Percentiles rank a stretch among this genome's conserved stretches.
These are phyloP conservation scores for Eretmochelys imbricata DNA, from an alignment of 2,113 vertebrate species.

Conservation along the genomic window DNA sequence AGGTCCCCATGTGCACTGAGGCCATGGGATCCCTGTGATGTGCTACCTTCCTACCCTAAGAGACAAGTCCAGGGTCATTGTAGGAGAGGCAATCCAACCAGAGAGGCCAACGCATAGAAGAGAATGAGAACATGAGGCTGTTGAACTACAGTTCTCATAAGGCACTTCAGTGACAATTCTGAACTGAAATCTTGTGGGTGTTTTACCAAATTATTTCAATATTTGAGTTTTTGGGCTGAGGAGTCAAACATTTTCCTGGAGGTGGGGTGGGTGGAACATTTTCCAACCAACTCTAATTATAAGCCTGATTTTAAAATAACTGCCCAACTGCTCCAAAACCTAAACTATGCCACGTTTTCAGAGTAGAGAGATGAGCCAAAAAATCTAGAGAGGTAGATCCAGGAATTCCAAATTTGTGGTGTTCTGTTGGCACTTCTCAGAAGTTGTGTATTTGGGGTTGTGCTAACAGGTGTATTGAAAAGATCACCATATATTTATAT, in stretches of 20 bases:
- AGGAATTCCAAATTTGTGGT: not conserved
- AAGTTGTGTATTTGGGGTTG: not conserved
- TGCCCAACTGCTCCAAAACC: not conserved
- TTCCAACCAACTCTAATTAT: not conserved
- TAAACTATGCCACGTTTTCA: not conserved
- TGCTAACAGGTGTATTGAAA: not conserved
- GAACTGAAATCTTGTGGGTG: not conserved
- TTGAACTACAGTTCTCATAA: not conserved
- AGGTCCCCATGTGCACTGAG: not conserved
- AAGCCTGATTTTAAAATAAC: not conserved
- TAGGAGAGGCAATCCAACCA: not conserved
- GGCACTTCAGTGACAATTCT: not conserved
- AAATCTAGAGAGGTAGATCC: no score
- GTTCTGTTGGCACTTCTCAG: not conserved
- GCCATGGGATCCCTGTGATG: not conserved
- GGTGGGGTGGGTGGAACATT: not conserved
- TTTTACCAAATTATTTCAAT: not conserved
- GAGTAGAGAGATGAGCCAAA: not conserved
- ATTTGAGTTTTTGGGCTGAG: not conserved
- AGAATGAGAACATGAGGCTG: not conserved
- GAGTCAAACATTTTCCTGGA: not conserved
- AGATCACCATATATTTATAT: not conserved
- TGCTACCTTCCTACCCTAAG: not conserved
- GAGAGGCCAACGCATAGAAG: not conserved
- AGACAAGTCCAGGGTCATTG: not conserved